Conservation (phyloP, 2,888 invertebrate species). For the Lymantria dispar region DNA sequence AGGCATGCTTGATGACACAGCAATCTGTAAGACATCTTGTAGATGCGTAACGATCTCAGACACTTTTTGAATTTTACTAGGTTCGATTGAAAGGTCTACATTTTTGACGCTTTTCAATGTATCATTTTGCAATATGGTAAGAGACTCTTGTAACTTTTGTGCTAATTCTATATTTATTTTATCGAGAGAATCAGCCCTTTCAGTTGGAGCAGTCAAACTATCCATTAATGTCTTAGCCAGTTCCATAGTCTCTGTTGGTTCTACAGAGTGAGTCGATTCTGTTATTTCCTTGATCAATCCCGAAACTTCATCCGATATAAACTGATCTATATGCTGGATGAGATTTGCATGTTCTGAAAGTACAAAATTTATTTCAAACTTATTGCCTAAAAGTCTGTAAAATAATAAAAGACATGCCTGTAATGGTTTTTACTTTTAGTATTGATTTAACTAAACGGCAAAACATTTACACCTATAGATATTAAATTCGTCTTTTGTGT, state of each 20-base stretch:
- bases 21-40: constrained; percentile 43
- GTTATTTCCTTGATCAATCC: constrained; percentile 31
- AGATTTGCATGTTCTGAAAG: constrained; percentile 5
- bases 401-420: too few species aligned
- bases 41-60: constrained; percentile 44
- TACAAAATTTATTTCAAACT: too few species aligned
- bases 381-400: too few species aligned
- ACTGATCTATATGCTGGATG: constrained; percentile 37
- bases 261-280: constrained; percentile 20
- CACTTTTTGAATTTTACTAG: constrained; percentile 32
- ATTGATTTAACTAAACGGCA: too few species aligned
- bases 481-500: too few species aligned
- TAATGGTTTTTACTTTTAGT: too few species aligned
- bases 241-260: constrained; percentile 13
- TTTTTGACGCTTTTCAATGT: constrained; percentile 36
- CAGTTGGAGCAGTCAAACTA: neutral
- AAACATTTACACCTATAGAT: too few species aligned
- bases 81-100: constrained; percentile 21
- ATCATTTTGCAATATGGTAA: constrained; percentile 38
- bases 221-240: neutral
- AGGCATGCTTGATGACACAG: constrained; percentile 14
- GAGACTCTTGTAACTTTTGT: constrained; percentile 34
- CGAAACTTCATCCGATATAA: constrained; percentile 32
- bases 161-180: constrained; percentile 24
- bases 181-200: neutral